Evolutionary conservation across 2,113 vertebrate species (phyloP), one percentile per base, ranked within the genome.

Genomic region (Struthio camelus): DNA sequence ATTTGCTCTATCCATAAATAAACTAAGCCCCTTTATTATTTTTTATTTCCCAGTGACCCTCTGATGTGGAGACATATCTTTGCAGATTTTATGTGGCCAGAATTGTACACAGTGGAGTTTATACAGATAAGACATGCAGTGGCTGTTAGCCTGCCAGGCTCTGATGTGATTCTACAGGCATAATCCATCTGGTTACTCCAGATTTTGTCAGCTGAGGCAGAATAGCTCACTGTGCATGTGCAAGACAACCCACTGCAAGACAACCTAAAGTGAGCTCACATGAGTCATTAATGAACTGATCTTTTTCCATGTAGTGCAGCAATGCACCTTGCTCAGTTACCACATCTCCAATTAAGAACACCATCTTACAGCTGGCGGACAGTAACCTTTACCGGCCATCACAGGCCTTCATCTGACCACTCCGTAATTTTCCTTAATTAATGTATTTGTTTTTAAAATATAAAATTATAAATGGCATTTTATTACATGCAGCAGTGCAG

Each of bases 391-490:
- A 66, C 76, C 91, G 71, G 87, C 36, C 53, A 87, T 44, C 58
- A 93, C 34, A 89, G 48, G 40, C 22, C 62, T 94, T 58, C 62
- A 59, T 28, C 44, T 73, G 27, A 66, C 5, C 91, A 91, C 50
- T 30, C 17, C 24, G 53, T 54, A 50, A 54, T 85, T 96, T 95
- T 85, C 71, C 85, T 75, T 88, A 80, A 95, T 87, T 80, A 80
- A 67, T 25, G 4, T 11, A 54, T 65, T 89, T 82, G 18, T 0
- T 6, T 75, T 77, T 85, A 69, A 30, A 64, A 87, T n/a, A n/a
- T 30, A 72, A 67, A 87, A 64, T 38, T 69, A n/a, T 54, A 89
- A 86, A 81, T 73, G 4, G 15, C 14, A 53, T 76, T 95, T 93
- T 87, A 73, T 76, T 80, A 10, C 34, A 65, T 23, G 6, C 17